phyloP scores from a whole-genome alignment of 2,888 invertebrate species.

The Epicampocera succincta region DNA sequence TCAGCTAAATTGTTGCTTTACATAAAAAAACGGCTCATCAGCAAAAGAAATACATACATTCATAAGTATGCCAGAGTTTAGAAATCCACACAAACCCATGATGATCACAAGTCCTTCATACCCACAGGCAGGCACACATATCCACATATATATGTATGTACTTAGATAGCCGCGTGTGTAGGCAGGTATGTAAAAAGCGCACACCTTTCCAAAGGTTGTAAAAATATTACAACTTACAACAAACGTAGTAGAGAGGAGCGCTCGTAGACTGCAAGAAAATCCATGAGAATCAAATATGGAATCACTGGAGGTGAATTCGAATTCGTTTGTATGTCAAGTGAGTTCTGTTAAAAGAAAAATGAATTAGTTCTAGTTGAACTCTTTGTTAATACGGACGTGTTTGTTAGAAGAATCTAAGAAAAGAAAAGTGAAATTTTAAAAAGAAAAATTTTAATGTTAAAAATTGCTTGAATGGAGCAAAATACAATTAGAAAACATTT shows the following conservation, averaged over 20 bases:
- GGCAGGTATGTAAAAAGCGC: not conserved
- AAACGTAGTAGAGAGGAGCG: conserved; percentile 5
- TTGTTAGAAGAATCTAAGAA: conserved; percentile 4
- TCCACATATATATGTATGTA: not conserved
- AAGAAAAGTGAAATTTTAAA: not conserved
- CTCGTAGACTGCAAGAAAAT: conserved; percentile 20
- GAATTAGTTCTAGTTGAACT: conserved; percentile 59
- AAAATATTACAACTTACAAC: conserved; percentile 28
- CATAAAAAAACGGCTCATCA: conserved; percentile 27
- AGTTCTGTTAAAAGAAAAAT: conserved; percentile 10
- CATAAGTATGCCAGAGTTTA: conserved; percentile 3
- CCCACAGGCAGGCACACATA: too few relatives aligned
- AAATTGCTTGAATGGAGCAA: too few relatives aligned
- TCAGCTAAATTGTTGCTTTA: conserved; percentile 54
- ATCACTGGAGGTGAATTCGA: conserved; percentile 51
- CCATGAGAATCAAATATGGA: not conserved
- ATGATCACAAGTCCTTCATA: not conserved
- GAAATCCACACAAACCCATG: not conserved
- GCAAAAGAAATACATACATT: not conserved
- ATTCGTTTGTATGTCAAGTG: not conserved
- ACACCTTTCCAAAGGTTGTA: conserved; percentile 17
- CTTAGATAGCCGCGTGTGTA: not conserved
- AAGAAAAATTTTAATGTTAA: not conserved
- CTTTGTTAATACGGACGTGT: conserved; percentile 44
- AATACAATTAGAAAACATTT: too few relatives aligned